These are phyloP conservation scores for Umimayanthus kanabou DNA, from an alignment of 92 coral and sea anemone species.

Conservation along the genomic window DNA sequence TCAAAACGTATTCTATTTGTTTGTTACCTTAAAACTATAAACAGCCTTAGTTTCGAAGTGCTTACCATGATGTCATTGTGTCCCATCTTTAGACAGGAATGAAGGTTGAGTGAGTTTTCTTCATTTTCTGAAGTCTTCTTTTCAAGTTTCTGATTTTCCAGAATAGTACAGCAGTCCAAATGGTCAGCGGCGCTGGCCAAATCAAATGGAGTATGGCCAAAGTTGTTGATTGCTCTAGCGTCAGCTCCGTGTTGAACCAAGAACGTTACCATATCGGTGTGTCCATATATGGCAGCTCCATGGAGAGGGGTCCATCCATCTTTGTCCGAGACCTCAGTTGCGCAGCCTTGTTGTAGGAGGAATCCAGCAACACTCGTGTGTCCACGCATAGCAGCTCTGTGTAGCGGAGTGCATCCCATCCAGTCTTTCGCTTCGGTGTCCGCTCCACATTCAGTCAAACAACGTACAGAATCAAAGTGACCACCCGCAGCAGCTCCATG, in stretches of 20 bases:
- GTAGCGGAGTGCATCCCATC: not conserved
- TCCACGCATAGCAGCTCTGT: not conserved
- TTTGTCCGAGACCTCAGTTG: not conserved
- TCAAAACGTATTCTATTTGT: not conserved
- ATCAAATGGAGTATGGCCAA: not conserved
- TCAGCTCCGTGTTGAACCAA: conserved; percentile 10
- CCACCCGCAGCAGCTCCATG: conserved; percentile 4
- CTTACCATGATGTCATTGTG: not conserved
- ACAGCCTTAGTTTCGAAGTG: not conserved
- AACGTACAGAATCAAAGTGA: not conserved
- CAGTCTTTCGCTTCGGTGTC: conserved; percentile 6
- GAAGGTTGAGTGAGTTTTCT: not conserved
- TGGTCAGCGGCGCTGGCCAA: not conserved
- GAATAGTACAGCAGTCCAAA: not conserved
- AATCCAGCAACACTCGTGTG: not conserved
- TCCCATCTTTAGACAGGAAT: not conserved
- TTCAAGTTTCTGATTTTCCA: not conserved
- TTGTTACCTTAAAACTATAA: no score
- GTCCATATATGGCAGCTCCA: not conserved
- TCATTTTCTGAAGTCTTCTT: not conserved
- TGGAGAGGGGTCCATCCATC: conserved; percentile 14
- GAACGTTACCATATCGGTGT: not conserved
- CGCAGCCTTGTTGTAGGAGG: conserved; percentile 3
- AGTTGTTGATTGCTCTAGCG: not conserved
- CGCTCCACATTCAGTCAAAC: conserved; percentile 10